A percentile compares a stretch with the other conserved stretches of the same genome.
Conservation (phyloP, 2,888 invertebrate genomes). For the Anagyrus pseudococci region DNA sequence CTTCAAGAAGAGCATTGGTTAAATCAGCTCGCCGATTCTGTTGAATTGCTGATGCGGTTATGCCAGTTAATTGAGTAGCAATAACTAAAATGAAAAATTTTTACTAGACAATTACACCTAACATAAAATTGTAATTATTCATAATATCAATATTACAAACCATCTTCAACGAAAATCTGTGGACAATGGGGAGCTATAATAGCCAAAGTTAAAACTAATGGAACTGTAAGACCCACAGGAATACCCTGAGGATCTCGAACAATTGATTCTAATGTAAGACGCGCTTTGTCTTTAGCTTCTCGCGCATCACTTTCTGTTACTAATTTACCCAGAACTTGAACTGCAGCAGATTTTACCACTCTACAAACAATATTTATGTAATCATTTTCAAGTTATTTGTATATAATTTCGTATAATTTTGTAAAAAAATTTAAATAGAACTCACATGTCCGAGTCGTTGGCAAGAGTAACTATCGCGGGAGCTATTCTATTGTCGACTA, state of each 20-base stretch:
- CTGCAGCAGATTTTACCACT: constrained; percentile 68
- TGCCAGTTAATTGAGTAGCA: constrained; percentile 67
- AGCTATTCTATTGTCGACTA: constrained; percentile 68
- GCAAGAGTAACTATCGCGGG: constrained; percentile 76
- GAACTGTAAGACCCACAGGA: constrained; percentile 62
- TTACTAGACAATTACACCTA: constrained; percentile 5
- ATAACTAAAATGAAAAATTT: constrained; percentile 64
- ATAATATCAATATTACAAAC: constrained; percentile 52
- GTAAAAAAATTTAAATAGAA: constrained; percentile 35
- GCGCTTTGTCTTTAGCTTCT: constrained; percentile 67
- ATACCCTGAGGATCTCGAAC: constrained; percentile 55
- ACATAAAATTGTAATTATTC: constrained; percentile 14
- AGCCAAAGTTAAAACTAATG: constrained; percentile 69
- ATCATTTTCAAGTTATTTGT: too few species aligned
- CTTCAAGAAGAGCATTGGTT: constrained; percentile 69
- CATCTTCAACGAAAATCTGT: constrained; percentile 66
- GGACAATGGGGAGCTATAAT: constrained; percentile 68
- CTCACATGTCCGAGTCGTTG: constrained; percentile 73
- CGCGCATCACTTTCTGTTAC: constrained; percentile 63
- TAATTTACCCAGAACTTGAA: constrained; percentile 70
- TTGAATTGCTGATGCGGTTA: constrained; percentile 67
- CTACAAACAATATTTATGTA: constrained; percentile 49
- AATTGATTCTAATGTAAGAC: constrained; percentile 62
- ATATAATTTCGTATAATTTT: not conserved
- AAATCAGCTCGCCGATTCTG: constrained; percentile 67